Conservation (phyloP, 2,797 vertebrate species). For the Acanthurus leucopareius region DNA sequence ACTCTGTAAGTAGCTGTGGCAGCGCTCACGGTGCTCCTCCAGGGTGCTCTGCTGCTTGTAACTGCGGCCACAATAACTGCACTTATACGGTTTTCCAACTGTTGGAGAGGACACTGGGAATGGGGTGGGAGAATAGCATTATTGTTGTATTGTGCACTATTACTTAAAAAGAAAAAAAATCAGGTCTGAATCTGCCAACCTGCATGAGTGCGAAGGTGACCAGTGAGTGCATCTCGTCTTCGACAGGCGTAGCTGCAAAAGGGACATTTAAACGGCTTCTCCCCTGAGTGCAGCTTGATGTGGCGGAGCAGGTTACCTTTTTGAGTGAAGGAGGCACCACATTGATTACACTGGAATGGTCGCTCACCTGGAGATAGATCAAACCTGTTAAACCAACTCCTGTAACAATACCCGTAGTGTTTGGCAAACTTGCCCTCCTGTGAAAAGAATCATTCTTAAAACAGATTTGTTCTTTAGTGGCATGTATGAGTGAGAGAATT, state of each 20-base stretch:
- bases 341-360: slow-evolving; percentile 98
- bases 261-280: slow-evolving; percentile 98
- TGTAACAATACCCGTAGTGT: neutral
- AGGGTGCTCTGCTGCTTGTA: slow-evolving; percentile 98
- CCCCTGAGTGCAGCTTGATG: slow-evolving; percentile 97
- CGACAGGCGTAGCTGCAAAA: slow-evolving; percentile 98
- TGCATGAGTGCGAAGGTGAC: slow-evolving; percentile 96
- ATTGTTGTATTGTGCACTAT: neutral
- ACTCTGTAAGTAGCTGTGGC: slow-evolving; percentile 95
- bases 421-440: neutral
- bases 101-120: slow-evolving; percentile 94
- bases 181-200: slow-evolving; percentile 79
- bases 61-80: slow-evolving; percentile 97
- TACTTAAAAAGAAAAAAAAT: neutral
- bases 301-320: slow-evolving; percentile 98
- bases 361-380: slow-evolving; percentile 89
- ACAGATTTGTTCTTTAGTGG: neutral
- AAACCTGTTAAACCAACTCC: slow-evolving; percentile 44
- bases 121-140: slow-evolving; percentile 13
- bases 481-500: neutral
- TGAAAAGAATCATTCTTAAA: neutral
- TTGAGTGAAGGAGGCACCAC: slow-evolving; percentile 97
- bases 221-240: slow-evolving; percentile 93
- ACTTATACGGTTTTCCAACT: slow-evolving; percentile 97
- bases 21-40: slow-evolving; percentile 96